Percentiles rank a stretch among this genome's conserved stretches.
These are phyloP conservation scores for Dimorphilus gyrociliatus DNA, from an alignment of 2,888 invertebrate species.

Conservation along the genomic window DNA sequence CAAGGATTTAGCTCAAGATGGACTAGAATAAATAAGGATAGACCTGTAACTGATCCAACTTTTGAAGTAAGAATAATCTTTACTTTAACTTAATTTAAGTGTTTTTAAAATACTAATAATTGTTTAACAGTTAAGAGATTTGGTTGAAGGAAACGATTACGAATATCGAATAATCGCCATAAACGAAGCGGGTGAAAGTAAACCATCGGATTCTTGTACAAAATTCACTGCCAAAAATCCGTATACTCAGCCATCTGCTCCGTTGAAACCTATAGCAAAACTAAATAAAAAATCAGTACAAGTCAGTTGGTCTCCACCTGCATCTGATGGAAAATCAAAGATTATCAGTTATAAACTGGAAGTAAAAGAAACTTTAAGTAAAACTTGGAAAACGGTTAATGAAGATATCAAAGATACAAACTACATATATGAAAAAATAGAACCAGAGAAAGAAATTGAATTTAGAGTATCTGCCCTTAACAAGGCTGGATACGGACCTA, in stretches of 20 bases:
- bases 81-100: too few species aligned
- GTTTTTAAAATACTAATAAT: too few species aligned
- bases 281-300: too few species aligned
- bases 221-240: constrained; percentile 10
- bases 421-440: constrained; percentile 13
- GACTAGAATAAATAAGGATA: constrained; percentile 10
- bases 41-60: constrained; percentile 11
- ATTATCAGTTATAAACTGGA: constrained; percentile 12
- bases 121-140: too few species aligned
- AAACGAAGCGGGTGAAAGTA: constrained; percentile 76
- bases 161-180: constrained; percentile 68
- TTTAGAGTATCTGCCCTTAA: constrained; percentile 70
- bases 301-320: constrained; percentile 10
- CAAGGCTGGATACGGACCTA: constrained; percentile 61
- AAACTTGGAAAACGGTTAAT: too few species aligned
- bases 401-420: constrained; percentile 8
- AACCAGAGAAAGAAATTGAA: constrained; percentile 47
- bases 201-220: constrained; percentile 56
- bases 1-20: constrained; percentile 14
- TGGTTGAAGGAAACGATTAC: constrained; percentile 39
- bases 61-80: constrained; percentile 7
- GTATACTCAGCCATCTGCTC: constrained; percentile 10
- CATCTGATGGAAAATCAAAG: constrained; percentile 9
- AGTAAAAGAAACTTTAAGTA: too few species aligned
- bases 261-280: too few species aligned